Evolutionary conservation across 2,797 vertebrate genomes (phyloP), one percentile per base, ranked within the genome.

Genomic region (Acipenser oxyrinchus): DNA sequence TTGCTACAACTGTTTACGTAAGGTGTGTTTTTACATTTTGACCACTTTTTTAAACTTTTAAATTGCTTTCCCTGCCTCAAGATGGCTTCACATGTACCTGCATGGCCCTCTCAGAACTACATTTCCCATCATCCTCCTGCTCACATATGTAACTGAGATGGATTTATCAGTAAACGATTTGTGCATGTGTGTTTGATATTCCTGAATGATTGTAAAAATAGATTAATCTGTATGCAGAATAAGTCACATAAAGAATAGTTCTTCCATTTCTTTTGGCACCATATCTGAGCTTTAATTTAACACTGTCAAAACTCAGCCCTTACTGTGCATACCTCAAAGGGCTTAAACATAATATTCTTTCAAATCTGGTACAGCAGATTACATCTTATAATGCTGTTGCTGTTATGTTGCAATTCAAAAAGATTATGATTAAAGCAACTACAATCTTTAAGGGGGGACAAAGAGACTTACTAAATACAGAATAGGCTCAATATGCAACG

Each of bases 161-260:
- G 37, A 37, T 4, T 37, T 37, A 37, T 4, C 37, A 8, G 50
- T 59, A 58, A 51, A 49, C 53, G 11, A 62, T 68, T 11, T 78
- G 71, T 76, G 72, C 72, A 80, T 69, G 68, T 70, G 69, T 72
- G 73, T 73, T 70, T 79, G 71, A 76, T 76, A 78, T 71, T 66
- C 75, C 10, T 68, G 63, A 60, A 71, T 78, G 1, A 48, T 61
- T 75, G 74, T 78, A 52, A 69, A 75, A 51, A 65, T 70, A 72
- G 75, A 8, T 70, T 75, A 69, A 77, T 76, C 51, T 75, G 71
- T 72, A 77, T 76, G 68, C 68, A 79, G 70, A 80, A 53, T 52
- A 7, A 9, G 11, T 12, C 48, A 53, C 37, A 37, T 37, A 37
- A 79, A 82, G 81, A 77, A 71, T 73, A 85, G 71, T 60, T n/a